Evolutionary conservation across 2,888 invertebrate genomes (phyloP), one percentile per base, ranked within the genome.

Genomic region (Hoplodrina blanda): DNA sequence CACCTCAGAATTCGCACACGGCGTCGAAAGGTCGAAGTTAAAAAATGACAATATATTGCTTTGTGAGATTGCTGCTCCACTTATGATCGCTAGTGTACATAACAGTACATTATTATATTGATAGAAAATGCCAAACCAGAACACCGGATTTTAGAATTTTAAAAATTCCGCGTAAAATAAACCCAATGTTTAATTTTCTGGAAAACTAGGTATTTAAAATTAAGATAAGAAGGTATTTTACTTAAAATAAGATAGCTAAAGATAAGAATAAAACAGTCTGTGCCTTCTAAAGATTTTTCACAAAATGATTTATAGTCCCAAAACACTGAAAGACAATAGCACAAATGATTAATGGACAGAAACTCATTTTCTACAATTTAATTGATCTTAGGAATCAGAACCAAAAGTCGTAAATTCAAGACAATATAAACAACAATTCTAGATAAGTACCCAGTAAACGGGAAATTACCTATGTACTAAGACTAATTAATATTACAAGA

Each of bases 401-500:
- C 41, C 19, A 2, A 54, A 52, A 62, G 33, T 62, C 17, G 11
- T 44, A 25, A 54, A 60, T 17, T 44, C 11, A 50, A 56, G 13
- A 52, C 52, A 52, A 49, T 49, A 30, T 46, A 25, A 25, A 25
- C 25, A 25, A 33, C 6, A 6, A 57, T 20, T 41, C 13, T 41
- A 41, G 41, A 13, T 41, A 2, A 5, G 7, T 33, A 4, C 8
- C 41, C 13, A 41, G 41, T 10, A 41, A 52, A 46, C 8, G 56
- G 57, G 54, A 30, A 77, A 65, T 54, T 41, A 64, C 59, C 49
- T 7, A 20, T 20, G 4, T 53, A 52, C 20, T 55, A 1, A 50
- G 46, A 57, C 54, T 69, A 49, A 69, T 25, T 57, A 61, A 66
- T 73, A 62, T 64, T 44, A 78, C 56, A 67, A 62, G 73, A 25